Evolutionary conservation across 2,888 invertebrate genomes (phyloP), one percentile per base, ranked within the genome.

Genomic region (Tuta absoluta): DNA sequence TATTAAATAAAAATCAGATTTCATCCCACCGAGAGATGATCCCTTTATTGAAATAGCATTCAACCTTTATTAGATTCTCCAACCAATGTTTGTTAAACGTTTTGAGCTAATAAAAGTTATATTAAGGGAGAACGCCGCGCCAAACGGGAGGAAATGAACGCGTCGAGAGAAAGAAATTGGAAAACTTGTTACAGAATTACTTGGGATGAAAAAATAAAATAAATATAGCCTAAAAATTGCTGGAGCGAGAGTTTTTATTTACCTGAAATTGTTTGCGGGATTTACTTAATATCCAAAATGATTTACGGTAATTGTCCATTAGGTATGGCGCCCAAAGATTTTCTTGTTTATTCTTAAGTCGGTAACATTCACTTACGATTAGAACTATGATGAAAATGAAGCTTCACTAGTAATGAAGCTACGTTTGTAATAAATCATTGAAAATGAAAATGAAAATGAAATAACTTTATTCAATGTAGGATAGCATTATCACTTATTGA

Each of bases 101-200:
- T 89, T 89, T 86, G 76, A 86, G 89, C 88, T 89, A 90, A 90
- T 91, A 91, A 90, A 89, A 87, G 87, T 87, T 86, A 86, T 88
- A 89, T 87, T 86, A 87, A 85, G 83, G 87, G 82, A 82, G 80
- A 79, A 80, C 78, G 78, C 76, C 78, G 77, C 80, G 75, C 75
- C 78, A 77, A 82, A 82, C 78, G 79, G 77, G 85, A 89, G 90
- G 89, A 91, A 91, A 91, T 91, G 91, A 88, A 87, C 87, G 85
- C 86, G 82, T 85, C 81, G 84, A 88, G 86, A 88, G 87, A 89
- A 89, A 86, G 87, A 91, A 91, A 91, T 91, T 91, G 91, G 89
- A 90, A 91, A 91, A 91, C 90, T 91, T 91, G 90, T 89, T 89
- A 88, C 84, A 82, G 83, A 88, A 89, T 89, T 87, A 86, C 84